Evolutionary conservation across 2,888 invertebrate species (phyloP).

Genomic region (Eupithecia inturbata): DNA sequence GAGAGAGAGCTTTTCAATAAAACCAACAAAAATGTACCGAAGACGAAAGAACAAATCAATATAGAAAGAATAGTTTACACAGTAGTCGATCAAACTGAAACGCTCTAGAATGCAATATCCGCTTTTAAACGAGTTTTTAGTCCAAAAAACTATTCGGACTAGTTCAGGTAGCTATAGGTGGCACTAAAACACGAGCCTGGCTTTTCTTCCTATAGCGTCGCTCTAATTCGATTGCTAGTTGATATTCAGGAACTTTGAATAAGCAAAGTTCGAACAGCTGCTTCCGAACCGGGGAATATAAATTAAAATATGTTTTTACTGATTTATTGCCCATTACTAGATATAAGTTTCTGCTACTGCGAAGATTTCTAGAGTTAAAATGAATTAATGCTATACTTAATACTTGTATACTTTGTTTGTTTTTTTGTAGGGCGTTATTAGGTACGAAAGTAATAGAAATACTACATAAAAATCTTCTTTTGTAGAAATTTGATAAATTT

Average conservation of each 20-base stretch:
- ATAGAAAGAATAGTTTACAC: conserved; percentile 71
- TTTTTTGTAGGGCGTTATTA: neutral
- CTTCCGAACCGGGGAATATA: conserved; percentile 20
- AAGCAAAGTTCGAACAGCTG: conserved; percentile 21
- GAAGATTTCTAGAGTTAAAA: neutral
- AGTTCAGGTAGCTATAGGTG: conserved; percentile 58
- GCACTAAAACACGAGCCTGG: conserved; percentile 51
- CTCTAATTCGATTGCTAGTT: conserved; percentile 37
- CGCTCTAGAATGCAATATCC: conserved; percentile 82
- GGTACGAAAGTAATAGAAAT: neutral
- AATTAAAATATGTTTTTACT: conserved; percentile 5
- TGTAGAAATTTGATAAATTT: neutral
- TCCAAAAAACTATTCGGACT: conserved; percentile 79
- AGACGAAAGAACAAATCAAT: conserved; percentile 51
- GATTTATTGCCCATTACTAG: neutral
- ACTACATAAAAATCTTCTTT: neutral
- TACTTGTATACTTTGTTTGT: neutral
- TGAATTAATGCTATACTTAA: neutral
- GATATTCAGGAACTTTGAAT: conserved; percentile 29
- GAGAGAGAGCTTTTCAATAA: conserved; percentile 22
- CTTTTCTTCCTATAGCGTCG: conserved; percentile 43
- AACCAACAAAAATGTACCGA: conserved; percentile 21
- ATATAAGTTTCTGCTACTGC: neutral
- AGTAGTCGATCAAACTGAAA: conserved; percentile 72
- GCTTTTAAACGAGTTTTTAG: conserved; percentile 82